These are phyloP conservation scores for Alloplasta piceator DNA, from an alignment of 2,888 invertebrate genomes.

Conservation along the genomic window DNA sequence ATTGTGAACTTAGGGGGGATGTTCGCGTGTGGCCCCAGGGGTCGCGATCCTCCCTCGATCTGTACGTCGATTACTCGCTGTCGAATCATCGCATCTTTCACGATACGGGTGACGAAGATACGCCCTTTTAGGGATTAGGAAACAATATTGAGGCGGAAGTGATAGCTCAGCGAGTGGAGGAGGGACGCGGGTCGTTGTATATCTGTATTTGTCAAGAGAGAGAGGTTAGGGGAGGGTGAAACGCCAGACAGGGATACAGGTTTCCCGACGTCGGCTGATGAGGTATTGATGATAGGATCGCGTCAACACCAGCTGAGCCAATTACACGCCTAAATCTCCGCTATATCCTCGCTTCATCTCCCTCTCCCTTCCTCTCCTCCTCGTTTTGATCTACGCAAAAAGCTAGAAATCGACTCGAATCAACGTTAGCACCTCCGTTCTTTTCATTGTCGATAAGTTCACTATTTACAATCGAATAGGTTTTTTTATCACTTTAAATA, in stretches of 20 bases:
- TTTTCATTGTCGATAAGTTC: slow-evolving; percentile 20
- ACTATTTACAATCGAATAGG: not conserved
- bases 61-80: not conserved
- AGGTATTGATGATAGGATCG: slow-evolving; percentile 87
- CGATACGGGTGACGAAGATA: too few species aligned
- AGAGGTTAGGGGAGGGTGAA: slow-evolving; percentile 51
- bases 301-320: slow-evolving; percentile 87
- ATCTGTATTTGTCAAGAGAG: slow-evolving; percentile 17
- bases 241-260: slow-evolving; percentile 77
- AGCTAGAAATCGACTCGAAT: not conserved
- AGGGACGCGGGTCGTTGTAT: slow-evolving; percentile 30
- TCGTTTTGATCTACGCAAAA: slow-evolving; percentile 1
- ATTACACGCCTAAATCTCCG: slow-evolving; percentile 85
- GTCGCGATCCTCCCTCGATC: slow-evolving; percentile 43
- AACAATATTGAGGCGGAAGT: slow-evolving; percentile 4
- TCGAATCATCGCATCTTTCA: too few species aligned
- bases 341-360: slow-evolving; percentile 71
- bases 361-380: slow-evolving; percentile 65
- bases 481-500: too few species aligned
- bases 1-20: slow-evolving; percentile 28
- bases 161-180: slow-evolving; percentile 48
- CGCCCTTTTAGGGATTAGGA: too few species aligned
- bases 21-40: slow-evolving; percentile 49
- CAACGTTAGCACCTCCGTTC: slow-evolving; percentile 29
- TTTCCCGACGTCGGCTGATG: slow-evolving; percentile 84